Base-by-base conservation (phyloP, 2,797 vertebrate genomes). In the Rhincodon typus region DNA sequence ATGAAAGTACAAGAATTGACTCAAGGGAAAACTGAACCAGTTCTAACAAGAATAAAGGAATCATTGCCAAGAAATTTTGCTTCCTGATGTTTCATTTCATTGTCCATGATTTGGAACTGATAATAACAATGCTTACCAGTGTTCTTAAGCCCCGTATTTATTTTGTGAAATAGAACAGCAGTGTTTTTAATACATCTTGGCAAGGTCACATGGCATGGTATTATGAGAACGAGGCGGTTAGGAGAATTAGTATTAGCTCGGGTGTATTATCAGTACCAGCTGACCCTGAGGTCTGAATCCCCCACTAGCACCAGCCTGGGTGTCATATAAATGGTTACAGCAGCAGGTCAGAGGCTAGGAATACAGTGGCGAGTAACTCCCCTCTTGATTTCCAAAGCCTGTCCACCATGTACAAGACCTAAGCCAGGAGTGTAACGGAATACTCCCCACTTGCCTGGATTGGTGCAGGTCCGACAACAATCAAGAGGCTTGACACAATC, bases 1-100 rank as follows among this genome's bases (percentile, higher is more conserved):
- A 94, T 94, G 42, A 70, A 94, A 94, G 69, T 69, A 72, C 69
- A 94, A 94, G 93, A 94, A 30, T 42, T 27, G 38, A 42, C 93
- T 94, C 67, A 13, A 72, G 67, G 93, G 38, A 72, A 19, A 94
- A 94, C 38, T 72, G 21, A 42, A 72, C 10, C 69, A 94, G 38
- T 94, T 94, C 67, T 94, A 34, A 72, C 17, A 38, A 94, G 69
- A 72, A 72, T 34, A 67, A 69, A 94, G 25, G 46, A 69, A 46
- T 38, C 13, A 70, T 46, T 94, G 67, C 38, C 69, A 94, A 94
- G 67, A 27, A 69, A 94, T 13, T 72, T 42, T 94, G 42, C 27
- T 94, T 72, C 67, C 38, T 50, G 25, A 13, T 70, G 67, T 94
- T 94, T 50, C 69, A 50, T 72, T 13, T 72, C 93, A 46, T 42